Evolutionary conservation across 2,888 invertebrate species (phyloP).

Genomic region (Congeria kusceri): DNA sequence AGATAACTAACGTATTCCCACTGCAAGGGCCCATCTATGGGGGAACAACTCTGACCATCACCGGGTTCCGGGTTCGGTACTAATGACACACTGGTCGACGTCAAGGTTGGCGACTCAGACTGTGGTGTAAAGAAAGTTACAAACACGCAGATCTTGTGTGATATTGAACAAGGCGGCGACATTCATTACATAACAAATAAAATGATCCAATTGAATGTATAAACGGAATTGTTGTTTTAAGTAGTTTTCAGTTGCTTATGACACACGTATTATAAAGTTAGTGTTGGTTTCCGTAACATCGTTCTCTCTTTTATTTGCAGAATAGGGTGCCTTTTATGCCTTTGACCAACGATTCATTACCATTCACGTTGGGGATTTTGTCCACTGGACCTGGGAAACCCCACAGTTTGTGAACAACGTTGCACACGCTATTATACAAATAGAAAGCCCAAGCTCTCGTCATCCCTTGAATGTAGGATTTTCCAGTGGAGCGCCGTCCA

Average conservation of each 20-base stretch:
- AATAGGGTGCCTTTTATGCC: slow-evolving; percentile 68
- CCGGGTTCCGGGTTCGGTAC: slow-evolving; percentile 71
- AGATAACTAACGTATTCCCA: slow-evolving; percentile 70
- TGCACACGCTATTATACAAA: slow-evolving; percentile 60
- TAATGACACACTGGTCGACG: slow-evolving; percentile 43
- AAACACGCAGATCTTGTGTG: slow-evolving; percentile 67
- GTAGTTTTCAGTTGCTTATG: too few species aligned
- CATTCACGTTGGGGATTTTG: slow-evolving; percentile 67
- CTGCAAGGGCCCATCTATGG: slow-evolving; percentile 70
- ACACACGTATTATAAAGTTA: too few species aligned
- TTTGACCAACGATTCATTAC: slow-evolving; percentile 62
- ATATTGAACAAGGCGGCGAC: slow-evolving; percentile 62
- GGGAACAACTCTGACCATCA: slow-evolving; percentile 70
- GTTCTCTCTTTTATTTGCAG: too few species aligned
- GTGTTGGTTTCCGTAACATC: too few species aligned
- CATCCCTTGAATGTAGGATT: slow-evolving; percentile 58
- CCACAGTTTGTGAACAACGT: slow-evolving; percentile 62
- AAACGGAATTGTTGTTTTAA: too few species aligned
- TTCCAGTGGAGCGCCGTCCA: slow-evolving; percentile 55
- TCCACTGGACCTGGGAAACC: slow-evolving; percentile 68
- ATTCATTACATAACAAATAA: slow-evolving; percentile 65
- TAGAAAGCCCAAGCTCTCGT: slow-evolving; percentile 60
- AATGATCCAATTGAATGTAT: slow-evolving; percentile 65
- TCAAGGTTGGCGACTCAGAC: slow-evolving; percentile 56
- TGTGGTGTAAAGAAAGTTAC: slow-evolving; percentile 54